Evolutionary conservation across 2,888 invertebrate species (phyloP).

Genomic region (Lithodes maja): DNA sequence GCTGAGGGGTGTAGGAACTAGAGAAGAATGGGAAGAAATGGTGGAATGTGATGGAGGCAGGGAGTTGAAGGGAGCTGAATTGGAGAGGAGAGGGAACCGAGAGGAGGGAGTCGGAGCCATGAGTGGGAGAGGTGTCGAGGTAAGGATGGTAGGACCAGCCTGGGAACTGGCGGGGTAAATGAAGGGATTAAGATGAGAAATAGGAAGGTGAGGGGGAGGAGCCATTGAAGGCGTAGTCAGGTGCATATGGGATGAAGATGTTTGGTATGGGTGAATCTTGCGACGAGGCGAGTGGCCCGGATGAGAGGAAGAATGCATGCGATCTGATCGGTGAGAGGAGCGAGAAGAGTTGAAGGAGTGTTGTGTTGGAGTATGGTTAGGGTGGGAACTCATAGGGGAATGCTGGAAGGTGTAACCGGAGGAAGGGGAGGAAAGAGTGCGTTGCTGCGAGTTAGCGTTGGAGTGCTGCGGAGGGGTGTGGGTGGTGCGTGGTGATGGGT

Average conservation of each 20-base stretch:
- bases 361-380: background rate
- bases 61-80: background rate
- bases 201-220: background rate
- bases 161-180: background rate
- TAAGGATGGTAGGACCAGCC: background rate
- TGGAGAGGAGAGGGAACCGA: background rate
- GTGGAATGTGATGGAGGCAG: background rate
- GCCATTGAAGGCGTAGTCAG: constrained; percentile 12
- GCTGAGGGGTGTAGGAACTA: background rate
- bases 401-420: background rate
- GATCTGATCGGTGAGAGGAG: background rate
- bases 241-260: background rate
- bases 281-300: background rate
- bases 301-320: too few species aligned
- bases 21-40: background rate
- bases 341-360: background rate
- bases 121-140: background rate
- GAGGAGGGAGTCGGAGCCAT: background rate
- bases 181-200: background rate
- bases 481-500: constrained; percentile 18
- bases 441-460: background rate
- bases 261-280: constrained; percentile 21
- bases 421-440: background rate
- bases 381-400: background rate
- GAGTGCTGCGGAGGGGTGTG: background rate